Evolutionary conservation across 1,140 invertebrate species (phyloP).

Genomic region (Brachionus sp.): DNA sequence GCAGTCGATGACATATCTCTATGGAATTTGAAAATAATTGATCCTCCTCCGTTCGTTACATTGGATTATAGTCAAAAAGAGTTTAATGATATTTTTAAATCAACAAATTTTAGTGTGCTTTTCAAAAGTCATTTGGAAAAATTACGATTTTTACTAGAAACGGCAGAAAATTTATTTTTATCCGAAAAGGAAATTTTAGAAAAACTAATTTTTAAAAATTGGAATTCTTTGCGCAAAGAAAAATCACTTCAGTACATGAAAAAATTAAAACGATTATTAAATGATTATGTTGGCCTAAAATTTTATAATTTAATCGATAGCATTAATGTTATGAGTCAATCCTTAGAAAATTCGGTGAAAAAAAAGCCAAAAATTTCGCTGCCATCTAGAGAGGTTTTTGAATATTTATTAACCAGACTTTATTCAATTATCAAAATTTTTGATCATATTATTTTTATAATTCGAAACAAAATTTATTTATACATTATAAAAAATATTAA

Average conservation of each 20-base stretch:
- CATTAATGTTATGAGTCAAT: neutral
- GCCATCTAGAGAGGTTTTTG: slow-evolving; percentile 38
- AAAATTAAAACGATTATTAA: slow-evolving; percentile 14
- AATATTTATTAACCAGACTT: neutral
- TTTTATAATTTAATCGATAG: neutral
- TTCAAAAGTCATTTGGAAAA: slow-evolving; percentile 26
- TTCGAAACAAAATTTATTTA: slow-evolving; percentile 1
- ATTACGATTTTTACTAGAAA: neutral
- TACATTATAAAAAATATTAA: slow-evolving; percentile 20
- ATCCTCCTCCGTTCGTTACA: neutral
- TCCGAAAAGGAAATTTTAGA: slow-evolving; percentile 13
- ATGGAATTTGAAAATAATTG: slow-evolving; percentile 9
- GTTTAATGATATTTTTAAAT: neutral
- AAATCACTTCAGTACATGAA: slow-evolving; percentile 32
- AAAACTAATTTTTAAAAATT: slow-evolving; percentile 33
- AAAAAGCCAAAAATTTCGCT: neutral
- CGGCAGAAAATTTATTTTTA: neutral
- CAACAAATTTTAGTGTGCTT: neutral
- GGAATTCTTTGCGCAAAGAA: slow-evolving; percentile 43
- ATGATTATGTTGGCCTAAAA: neutral
- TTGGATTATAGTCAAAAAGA: neutral
- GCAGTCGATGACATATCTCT: neutral
- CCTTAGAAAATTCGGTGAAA: neutral
- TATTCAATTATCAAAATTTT: neutral
- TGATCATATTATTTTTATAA: neutral